Base-by-base conservation (phyloP, 2,797 vertebrate genomes). In the Xerus rutilus region DNA sequence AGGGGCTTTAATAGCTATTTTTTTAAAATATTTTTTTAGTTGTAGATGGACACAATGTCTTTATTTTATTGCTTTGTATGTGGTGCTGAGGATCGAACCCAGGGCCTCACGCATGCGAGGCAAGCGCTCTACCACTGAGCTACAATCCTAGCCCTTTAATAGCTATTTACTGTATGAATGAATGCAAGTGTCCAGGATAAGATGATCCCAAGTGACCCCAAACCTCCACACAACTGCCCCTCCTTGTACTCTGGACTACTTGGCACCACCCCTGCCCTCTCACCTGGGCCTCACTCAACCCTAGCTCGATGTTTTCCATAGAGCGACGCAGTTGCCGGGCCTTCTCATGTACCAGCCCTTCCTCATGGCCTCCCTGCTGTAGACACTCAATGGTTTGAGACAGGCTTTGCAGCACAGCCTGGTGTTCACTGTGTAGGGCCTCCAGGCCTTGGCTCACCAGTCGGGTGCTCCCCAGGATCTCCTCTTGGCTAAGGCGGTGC, bases 391-490 rank as follows among this genome's bases (percentile, higher is more conserved):
- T 99, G 88, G 99, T 99, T 97, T 99, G 99, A 97, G 99, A 98
- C 84, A 99, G 99, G 98, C 99, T 99, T 98, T 99, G 99, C 96
- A 99, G 99, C 98, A 99, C 99, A 74, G 99, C 99, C 98, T 99
- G 99, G 98, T 99, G 99, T 86, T 99, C 99, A 47, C 99, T 99
- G 98, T 99, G 99, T 78, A 99, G 98, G 12, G 99, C 99, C 98
- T 99, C 99, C 95, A 99, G 98, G 1, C 99, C 99, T 97, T 99
- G 99, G 98, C 99, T 99, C 96, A 99, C 99, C 97, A 99, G 98
- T 97, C 99, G 99, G 0, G 99, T 99, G 98, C 99, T 99, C 57
- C 99, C 99, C 98, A 99, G 99, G n/a, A 99, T 99, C 98, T 99
- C 99, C 97, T 99, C 99, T 98, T 99, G 99, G 93, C 99, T 99